Evolutionary conservation across 2,113 vertebrate genomes (phyloP).

Genomic region (Paramisgurnus dabryanus): DNA sequence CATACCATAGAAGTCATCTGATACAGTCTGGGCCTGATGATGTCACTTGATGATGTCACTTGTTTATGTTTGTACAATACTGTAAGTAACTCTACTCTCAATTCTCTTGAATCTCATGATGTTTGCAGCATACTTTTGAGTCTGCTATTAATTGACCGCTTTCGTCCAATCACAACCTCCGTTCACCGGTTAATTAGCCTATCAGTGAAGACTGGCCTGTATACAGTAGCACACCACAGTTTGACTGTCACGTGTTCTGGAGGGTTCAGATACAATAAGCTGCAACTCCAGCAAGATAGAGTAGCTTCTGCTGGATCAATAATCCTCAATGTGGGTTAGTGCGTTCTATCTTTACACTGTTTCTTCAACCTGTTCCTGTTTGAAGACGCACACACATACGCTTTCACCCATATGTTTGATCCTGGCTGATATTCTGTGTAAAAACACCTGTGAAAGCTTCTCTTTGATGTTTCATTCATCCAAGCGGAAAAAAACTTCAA

Average conservation of each 20-base stretch:
- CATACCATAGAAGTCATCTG: too few species aligned
- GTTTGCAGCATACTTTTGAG: too few species aligned
- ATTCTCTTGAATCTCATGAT: too few species aligned
- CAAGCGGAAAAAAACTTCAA: background rate
- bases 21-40: too few species aligned
- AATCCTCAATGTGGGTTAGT: background rate
- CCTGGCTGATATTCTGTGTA: background rate
- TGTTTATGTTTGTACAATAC: too few species aligned
- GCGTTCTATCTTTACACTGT: background rate
- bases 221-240: background rate
- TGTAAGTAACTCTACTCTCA: too few species aligned
- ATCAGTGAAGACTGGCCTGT: background rate
- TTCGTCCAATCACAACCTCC: background rate
- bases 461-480: slow-evolving; percentile 29
- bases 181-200: background rate
- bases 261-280: background rate
- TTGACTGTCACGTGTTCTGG: background rate
- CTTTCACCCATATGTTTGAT: background rate
- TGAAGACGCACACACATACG: background rate
- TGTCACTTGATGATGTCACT: too few species aligned
- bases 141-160: background rate
- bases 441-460: background rate
- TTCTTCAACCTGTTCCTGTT: slow-evolving; percentile 2
- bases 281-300: background rate
- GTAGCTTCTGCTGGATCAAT: slow-evolving; percentile 17